These are phyloP conservation scores for Nomada fucata DNA, from an alignment of 2,888 invertebrate species.

Conservation along the genomic window DNA sequence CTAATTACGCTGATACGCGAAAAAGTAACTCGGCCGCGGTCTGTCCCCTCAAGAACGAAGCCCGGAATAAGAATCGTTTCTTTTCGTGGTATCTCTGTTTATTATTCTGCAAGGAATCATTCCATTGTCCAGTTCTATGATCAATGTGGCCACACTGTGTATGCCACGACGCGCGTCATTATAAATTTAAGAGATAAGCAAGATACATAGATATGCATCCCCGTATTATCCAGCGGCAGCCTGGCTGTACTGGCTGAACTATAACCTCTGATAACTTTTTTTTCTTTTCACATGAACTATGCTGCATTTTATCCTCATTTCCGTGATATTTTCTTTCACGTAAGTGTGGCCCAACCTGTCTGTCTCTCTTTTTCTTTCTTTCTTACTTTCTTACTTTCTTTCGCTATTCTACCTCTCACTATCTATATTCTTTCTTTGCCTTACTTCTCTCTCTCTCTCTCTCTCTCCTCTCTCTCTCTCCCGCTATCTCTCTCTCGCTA, in stretches of 20 bases:
- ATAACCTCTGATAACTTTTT: constrained; percentile 78
- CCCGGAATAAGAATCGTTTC: too few relatives aligned
- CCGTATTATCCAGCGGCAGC: constrained; percentile 46
- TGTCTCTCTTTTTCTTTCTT: constrained; percentile 65
- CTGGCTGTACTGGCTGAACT: constrained; percentile 71
- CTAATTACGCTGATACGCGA: too few relatives aligned
- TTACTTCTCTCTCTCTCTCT: constrained; percentile 58
- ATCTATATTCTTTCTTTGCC: constrained; percentile 45
- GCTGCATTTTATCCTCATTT: constrained; percentile 84
- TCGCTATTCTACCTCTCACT: constrained; percentile 42
- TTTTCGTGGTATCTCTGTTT: too few relatives aligned
- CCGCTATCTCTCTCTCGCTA: constrained; percentile 35
- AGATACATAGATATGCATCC: constrained; percentile 44
- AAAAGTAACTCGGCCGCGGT: too few relatives aligned
- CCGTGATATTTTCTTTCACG: constrained; percentile 83
- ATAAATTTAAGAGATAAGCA: constrained; percentile 63
- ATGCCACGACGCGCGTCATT: constrained; percentile 45
- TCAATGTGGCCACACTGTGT: neutral
- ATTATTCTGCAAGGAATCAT: too few relatives aligned
- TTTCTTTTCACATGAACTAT: constrained; percentile 81
- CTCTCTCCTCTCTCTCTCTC: constrained; percentile 56
- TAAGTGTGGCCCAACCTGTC: constrained; percentile 81
- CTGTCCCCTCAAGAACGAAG: too few relatives aligned
- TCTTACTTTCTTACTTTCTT: constrained; percentile 36
- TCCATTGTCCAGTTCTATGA: too few relatives aligned